Base-by-base conservation (phyloP, 64 coral and sea anemone genomes). In the Platygyra sinensis region DNA sequence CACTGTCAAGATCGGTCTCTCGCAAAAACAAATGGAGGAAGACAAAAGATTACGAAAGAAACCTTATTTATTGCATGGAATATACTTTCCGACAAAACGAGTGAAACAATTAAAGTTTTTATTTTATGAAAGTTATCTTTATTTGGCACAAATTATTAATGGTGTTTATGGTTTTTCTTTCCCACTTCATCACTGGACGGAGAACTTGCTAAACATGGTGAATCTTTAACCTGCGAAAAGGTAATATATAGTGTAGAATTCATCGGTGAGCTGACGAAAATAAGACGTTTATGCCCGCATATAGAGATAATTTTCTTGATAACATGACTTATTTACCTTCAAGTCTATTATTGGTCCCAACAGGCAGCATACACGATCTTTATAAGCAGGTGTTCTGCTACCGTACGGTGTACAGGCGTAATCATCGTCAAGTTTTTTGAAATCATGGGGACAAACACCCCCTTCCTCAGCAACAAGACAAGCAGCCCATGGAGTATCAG, bases 171-270 rank as follows among this genome's bases (percentile, higher is more conserved):
- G 27, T 17, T 65, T 42, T 33, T 82, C 80, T 64, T 82, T 61
- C 22, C 60, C 27, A 39, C 60, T 0, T 82, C 57, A n/a, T 82
- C 60, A 24, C 60, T n/a, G 24, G 59, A n/a, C 64, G 80, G 30
- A 82, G 30, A 12, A 6, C 80, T 31, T 42, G 60, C 80, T 42
- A 82, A 64, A 22, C 80, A 82, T 39, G 80, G 80, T 10, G 80
- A 64, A 20, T 82, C 30, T 39, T 82, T 64, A 20, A 82, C 32
- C 80, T 82, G 57, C 60, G 30, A 64, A 31, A 63, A 82, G 29
- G 60, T 10, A 38, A 60, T 3, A 29, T 79, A 15, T 3, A 73
- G n/a, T 25, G 13, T 30, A 46, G 39, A 46, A 46, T 46, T 46
- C 5, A 46, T 73, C n/a, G 4, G 8, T 73, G 5, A 75, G 16